These are phyloP conservation scores for Itoplectis maculator DNA, from an alignment of 2,888 invertebrate species.

Conservation along the genomic window DNA sequence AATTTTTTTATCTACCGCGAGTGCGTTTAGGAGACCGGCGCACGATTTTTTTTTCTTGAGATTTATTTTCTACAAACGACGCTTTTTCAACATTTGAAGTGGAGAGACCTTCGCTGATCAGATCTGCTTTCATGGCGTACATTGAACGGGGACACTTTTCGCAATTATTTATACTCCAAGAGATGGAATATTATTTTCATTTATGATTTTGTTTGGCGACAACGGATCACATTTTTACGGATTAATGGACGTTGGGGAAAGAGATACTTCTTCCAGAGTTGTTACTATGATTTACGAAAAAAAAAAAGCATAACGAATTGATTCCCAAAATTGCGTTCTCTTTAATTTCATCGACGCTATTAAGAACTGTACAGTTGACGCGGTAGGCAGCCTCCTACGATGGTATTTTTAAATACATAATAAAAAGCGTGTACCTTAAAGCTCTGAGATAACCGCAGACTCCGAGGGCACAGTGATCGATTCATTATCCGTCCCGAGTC, in stretches of 20 bases:
- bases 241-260: conserved; percentile 35
- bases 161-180: conserved; percentile 36
- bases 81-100: conserved; percentile 21
- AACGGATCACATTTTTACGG: conserved; percentile 11
- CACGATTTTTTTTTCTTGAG: conserved; percentile 18
- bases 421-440: conserved; percentile 54
- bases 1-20: conserved; percentile 1
- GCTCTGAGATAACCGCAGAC: conserved; percentile 42
- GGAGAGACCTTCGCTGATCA: not conserved
- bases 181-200: conserved; percentile 29
- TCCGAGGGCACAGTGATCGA: conserved; percentile 17
- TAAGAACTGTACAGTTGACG: conserved; percentile 48
- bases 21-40: not conserved
- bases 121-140: not conserved
- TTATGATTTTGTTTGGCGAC: conserved; percentile 23
- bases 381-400: conserved; percentile 50
- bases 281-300: conserved; percentile 38
- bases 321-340: not conserved
- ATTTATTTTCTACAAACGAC: conserved; percentile 48
- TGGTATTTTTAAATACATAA: conserved; percentile 57
- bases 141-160: conserved; percentile 21
- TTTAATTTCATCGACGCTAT: conserved; percentile 36
- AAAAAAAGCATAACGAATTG: conserved; percentile 17
- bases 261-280: conserved; percentile 43
- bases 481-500: conserved; percentile 38